A percentile compares a stretch with the other conserved stretches of the same genome.
Evolutionary conservation across 2,888 invertebrate species (phyloP).

Genomic region (Rotaria magnacalcarata): DNA sequence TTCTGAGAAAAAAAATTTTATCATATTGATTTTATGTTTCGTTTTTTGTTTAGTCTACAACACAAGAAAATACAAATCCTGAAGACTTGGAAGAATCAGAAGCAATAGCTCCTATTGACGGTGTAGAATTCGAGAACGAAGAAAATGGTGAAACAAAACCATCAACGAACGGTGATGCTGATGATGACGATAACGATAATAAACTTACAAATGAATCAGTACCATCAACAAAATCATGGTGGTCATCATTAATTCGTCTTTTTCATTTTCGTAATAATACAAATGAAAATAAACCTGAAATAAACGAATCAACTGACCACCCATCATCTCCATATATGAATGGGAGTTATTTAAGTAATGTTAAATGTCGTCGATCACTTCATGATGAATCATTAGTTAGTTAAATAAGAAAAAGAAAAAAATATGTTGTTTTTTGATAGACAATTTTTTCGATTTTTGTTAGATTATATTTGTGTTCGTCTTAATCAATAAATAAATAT

Average conservation of each 20-base stretch:
- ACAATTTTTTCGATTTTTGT: conserved; percentile 4
- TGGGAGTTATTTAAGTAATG: neutral
- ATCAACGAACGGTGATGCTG: neutral
- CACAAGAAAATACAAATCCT: neutral
- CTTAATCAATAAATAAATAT: conserved; percentile 9
- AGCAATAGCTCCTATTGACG: neutral
- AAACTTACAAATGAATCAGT: neutral
- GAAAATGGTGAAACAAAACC: neutral
- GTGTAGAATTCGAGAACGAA: neutral
- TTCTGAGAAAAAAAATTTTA: neutral
- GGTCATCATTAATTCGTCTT: neutral
- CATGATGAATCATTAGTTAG: neutral
- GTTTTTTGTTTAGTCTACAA: neutral
- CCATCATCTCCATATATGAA: neutral
- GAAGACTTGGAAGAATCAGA: neutral
- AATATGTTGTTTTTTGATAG: neutral
- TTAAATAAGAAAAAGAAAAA: neutral
- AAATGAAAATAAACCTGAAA: neutral
- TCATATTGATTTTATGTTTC: neutral
- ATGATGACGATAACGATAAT: neutral
- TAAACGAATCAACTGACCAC: neutral
- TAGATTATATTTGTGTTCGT: conserved; percentile 10
- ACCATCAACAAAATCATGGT: neutral
- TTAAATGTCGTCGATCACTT: conserved; percentile 28
- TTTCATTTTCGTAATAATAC: conserved; percentile 12